phyloP scores from a whole-genome alignment of 2,113 vertebrate genomes.

The Podarcis raffonei region DNA sequence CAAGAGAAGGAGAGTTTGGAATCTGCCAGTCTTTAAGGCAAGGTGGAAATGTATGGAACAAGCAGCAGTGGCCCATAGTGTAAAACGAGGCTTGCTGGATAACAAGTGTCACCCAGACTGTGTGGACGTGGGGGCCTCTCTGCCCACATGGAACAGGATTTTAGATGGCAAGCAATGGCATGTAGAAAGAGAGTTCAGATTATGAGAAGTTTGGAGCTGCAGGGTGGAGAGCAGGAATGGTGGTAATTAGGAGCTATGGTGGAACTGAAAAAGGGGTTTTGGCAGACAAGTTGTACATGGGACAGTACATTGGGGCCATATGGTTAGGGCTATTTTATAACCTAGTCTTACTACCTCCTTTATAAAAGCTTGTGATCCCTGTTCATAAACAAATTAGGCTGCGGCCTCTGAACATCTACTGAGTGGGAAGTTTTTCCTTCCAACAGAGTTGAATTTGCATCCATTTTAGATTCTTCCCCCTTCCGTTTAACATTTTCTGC shows the following conservation, averaged over 20 bases:
- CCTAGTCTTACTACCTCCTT: background rate
- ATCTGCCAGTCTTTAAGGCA: background rate
- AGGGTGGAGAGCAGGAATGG: background rate
- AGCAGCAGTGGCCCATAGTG: background rate
- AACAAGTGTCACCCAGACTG: background rate
- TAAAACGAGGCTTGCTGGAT: background rate
- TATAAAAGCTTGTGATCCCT: background rate
- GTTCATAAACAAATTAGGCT: too few relatives aligned
- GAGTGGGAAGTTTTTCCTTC: background rate
- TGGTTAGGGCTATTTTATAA: background rate
- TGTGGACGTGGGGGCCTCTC: background rate
- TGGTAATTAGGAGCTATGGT: background rate
- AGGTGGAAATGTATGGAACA: too few relatives aligned
- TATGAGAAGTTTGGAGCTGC: background rate
- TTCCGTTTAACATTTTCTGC: background rate
- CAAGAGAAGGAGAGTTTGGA: background rate
- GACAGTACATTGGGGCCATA: background rate
- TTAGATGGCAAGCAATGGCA: background rate
- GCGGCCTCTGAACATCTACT: background rate
- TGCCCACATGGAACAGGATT: background rate
- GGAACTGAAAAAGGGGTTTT: background rate
- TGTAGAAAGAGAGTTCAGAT: background rate
- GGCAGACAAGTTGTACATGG: background rate
- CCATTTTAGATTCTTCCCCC: background rate
- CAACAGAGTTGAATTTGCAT: background rate